These are phyloP conservation scores for Gymnobelideus leadbeateri DNA, from an alignment of 2,113 vertebrate species.

Conservation along the genomic window DNA sequence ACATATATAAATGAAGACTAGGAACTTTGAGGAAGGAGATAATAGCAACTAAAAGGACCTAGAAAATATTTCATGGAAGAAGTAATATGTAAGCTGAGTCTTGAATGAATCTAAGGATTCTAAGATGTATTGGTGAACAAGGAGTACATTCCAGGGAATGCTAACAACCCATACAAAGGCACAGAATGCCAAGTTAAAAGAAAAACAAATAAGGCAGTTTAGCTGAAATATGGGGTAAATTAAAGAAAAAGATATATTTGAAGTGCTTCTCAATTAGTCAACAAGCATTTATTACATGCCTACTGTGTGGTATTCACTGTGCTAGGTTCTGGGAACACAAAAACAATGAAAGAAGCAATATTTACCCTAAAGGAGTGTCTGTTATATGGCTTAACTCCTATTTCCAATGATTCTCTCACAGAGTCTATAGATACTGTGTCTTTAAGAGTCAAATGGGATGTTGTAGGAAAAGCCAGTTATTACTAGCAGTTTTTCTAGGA, in stretches of 20 bases:
- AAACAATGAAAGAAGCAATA: not conserved
- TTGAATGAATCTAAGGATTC: not conserved
- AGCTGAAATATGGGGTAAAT: not conserved
- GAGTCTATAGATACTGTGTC: not conserved
- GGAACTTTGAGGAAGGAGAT: not conserved
- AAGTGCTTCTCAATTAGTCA: not conserved
- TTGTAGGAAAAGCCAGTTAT: not conserved
- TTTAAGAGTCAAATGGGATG: not conserved
- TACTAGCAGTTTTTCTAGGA: not conserved
- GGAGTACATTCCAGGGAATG: not conserved
- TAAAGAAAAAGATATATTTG: not conserved
- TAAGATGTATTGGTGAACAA: not conserved
- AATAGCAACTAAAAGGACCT: not conserved
- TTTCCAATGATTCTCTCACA: not conserved
- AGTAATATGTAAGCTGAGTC: not conserved
- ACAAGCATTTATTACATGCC: not conserved
- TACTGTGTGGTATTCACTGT: not conserved
- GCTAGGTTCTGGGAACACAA: not conserved
- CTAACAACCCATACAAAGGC: not conserved
- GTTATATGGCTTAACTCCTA: not conserved
- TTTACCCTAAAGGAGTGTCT: not conserved
- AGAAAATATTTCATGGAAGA: not conserved
- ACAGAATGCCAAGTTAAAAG: not conserved
- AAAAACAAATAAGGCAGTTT: not conserved
- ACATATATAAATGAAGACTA: slow-evolving; percentile 17